phyloP scores from a whole-genome alignment of 1,140 invertebrate genomes.

The Drosophila leontia region DNA sequence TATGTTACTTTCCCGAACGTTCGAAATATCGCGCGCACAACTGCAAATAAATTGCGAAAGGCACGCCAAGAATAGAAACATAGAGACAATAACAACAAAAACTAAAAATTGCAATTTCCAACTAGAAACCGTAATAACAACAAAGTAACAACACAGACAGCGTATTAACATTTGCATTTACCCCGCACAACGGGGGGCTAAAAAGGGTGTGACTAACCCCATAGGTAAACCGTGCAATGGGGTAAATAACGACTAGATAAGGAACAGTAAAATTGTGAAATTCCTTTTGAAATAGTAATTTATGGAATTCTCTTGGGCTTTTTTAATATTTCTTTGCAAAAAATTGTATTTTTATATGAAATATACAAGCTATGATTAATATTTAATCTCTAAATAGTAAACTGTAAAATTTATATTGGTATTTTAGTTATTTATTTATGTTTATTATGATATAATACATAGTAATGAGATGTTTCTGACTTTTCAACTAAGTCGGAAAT shows the following conservation, averaged over 20 bases:
- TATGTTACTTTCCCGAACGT: constrained; percentile 38
- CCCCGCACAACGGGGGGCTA: constrained; percentile 5
- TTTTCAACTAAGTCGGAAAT: neutral
- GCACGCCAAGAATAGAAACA: constrained; percentile 50
- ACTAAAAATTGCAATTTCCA: constrained; percentile 14
- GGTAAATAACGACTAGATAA: constrained; percentile 2
- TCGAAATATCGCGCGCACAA: constrained; percentile 54
- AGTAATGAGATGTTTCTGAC: neutral
- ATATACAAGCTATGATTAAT: neutral
- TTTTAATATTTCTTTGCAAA: neutral
- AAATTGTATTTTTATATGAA: neutral
- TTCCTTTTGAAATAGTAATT: neutral
- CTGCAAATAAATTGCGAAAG: constrained; percentile 77
- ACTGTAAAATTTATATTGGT: neutral
- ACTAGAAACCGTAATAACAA: constrained; percentile 35
- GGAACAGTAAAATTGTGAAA: neutral
- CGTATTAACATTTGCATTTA: constrained; percentile 29
- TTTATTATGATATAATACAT: neutral
- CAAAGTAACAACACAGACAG: constrained; percentile 38
- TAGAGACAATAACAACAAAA: constrained; percentile 18
- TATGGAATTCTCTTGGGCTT: neutral
- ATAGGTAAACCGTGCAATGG: neutral
- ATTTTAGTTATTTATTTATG: neutral
- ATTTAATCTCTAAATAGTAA: no score
- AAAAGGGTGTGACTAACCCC: constrained; percentile 23